Conservation (phyloP, 1,140 invertebrate species). For the Drosophila equinoxialis region DNA sequence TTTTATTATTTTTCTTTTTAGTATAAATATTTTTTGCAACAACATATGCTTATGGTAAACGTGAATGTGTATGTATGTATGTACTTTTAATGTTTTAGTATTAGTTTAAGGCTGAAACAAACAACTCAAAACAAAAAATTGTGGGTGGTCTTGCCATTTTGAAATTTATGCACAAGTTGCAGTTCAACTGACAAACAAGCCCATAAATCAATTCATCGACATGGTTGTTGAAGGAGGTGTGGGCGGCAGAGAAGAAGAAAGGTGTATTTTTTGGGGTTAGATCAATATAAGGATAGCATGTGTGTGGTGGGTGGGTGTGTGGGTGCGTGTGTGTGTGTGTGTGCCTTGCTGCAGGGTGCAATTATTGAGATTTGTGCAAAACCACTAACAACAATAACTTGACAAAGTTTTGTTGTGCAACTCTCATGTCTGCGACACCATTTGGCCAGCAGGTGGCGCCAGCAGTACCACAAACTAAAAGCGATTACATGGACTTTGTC, state of each 20-base stretch:
- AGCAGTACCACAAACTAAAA: constrained; percentile 23
- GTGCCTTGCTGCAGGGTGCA: constrained; percentile 54
- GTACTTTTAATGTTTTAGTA: not conserved
- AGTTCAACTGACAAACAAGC: constrained; percentile 76
- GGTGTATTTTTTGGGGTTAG: too few species aligned
- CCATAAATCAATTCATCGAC: constrained; percentile 78
- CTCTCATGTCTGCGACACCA: constrained; percentile 23
- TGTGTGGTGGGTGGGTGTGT: constrained; percentile 15
- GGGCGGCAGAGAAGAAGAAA: too few species aligned
- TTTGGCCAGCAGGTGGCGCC: constrained; percentile 39
- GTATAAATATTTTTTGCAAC: too few species aligned
- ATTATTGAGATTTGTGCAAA: constrained; percentile 67
- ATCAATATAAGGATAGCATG: not conserved
- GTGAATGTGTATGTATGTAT: not conserved
- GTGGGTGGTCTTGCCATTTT: constrained; percentile 40
- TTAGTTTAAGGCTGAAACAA: not conserved
- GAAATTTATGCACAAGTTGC: constrained; percentile 77
- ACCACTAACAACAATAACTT: constrained; percentile 52
- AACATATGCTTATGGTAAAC: not conserved
- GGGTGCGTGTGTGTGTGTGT: constrained; percentile 19
- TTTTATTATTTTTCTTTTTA: not conserved
- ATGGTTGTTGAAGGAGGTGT: not conserved
- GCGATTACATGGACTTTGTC: constrained; percentile 18
- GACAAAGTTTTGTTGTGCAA: constrained; percentile 36
- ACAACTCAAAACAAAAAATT: constrained; percentile 7